These are phyloP conservation scores for Otis tarda DNA, from an alignment of 2,113 vertebrate genomes.

Conservation along the genomic window DNA sequence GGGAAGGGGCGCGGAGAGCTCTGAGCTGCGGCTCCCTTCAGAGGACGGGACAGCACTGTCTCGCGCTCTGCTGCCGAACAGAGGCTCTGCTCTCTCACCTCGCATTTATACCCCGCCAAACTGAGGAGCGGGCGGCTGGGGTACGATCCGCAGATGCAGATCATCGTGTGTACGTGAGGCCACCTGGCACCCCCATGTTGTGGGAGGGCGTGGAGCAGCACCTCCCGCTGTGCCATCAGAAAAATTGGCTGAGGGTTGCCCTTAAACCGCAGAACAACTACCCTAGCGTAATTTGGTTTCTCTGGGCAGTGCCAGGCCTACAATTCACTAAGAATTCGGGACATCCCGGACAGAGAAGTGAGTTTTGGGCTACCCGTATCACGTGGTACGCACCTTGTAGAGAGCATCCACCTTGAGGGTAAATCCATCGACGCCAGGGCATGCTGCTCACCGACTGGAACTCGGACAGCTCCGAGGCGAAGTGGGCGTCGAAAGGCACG, in stretches of 20 bases:
- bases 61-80: accelerated
- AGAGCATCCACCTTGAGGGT: slow-evolving; percentile 96
- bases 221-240: not conserved
- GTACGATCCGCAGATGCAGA: accelerated
- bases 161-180: accelerated
- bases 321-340: not conserved
- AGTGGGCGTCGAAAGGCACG: slow-evolving; percentile 92
- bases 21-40: not conserved
- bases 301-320: not conserved
- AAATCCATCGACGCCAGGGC: slow-evolving; percentile 95
- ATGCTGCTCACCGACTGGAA: slow-evolving; percentile 84
- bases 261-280: not conserved
- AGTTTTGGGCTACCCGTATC: accelerated
- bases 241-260: no score
- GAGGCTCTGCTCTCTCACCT: not conserved
- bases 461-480: slow-evolving; percentile 86
- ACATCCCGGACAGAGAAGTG: not conserved
- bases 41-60: not conserved
- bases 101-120: accelerated
- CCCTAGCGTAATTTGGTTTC: not conserved
- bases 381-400: slow-evolving; percentile 83
- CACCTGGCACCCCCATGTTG: no score
- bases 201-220: not conserved
- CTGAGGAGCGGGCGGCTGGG: not conserved
- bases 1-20: not conserved